phyloP scores from a whole-genome alignment of 2,113 vertebrate genomes.

The Acanthisitta chloris region DNA sequence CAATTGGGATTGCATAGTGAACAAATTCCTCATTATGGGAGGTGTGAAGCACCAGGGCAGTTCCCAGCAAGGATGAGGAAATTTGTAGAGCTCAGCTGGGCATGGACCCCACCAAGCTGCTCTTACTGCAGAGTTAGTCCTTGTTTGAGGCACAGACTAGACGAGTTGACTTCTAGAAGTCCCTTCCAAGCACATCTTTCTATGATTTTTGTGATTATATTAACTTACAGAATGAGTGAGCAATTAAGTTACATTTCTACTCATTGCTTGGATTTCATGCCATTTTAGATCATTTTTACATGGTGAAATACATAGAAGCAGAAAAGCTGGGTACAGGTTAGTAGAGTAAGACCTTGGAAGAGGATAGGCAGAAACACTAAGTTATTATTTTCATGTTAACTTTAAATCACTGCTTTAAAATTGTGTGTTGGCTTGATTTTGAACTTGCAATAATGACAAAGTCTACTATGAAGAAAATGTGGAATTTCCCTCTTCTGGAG shows the following conservation, averaged over 20 bases:
- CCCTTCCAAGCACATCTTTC: not conserved
- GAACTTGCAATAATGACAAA: slow-evolving; percentile 1
- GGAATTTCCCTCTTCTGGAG: not conserved
- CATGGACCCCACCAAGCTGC: not conserved
- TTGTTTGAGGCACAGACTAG: not conserved
- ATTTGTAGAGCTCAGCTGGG: not conserved
- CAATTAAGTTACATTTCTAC: slow-evolving; percentile 43
- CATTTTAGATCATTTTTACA: slow-evolving; percentile 25
- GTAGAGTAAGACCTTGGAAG: slow-evolving; percentile 15
- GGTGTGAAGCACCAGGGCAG: not conserved
- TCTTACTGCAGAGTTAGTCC: not conserved
- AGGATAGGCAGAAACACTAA: slow-evolving; percentile 21
- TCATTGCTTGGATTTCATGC: not conserved
- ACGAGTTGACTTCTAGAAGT: not conserved
- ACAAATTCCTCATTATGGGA: not conserved
- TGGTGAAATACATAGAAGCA: slow-evolving; percentile 33
- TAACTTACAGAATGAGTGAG: slow-evolving; percentile 39
- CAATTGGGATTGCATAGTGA: not conserved
- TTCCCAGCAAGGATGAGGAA: accelerated
- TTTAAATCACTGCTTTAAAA: slow-evolving; percentile 43
- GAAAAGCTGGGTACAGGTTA: slow-evolving; percentile 46
- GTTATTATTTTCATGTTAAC: slow-evolving; percentile 44
- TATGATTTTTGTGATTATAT: not conserved
- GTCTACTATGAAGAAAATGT: slow-evolving; percentile 12
- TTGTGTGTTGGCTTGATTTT: not conserved